Base-by-base conservation (phyloP, 2,113 vertebrate genomes). In the Bos javanicus region DNA sequence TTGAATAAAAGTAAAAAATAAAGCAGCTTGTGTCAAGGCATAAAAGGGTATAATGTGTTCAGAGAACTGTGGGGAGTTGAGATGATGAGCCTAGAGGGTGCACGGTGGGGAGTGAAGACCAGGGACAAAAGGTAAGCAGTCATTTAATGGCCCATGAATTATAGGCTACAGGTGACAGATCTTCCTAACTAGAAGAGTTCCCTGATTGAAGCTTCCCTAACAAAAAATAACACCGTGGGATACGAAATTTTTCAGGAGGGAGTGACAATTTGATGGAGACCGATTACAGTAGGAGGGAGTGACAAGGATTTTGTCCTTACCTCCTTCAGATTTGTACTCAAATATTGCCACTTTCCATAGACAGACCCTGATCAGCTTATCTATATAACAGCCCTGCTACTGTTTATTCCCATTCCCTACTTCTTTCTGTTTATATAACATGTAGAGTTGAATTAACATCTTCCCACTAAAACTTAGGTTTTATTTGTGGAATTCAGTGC, bases 101-200 rank as follows among this genome's bases (percentile, higher is more conserved):
- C 16, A 0, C 0, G 2, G 25, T 2, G 19, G 17, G n/a, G 21
- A 54, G 1, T 17, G 33, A 76, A 9, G 17, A 39, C 7, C 19
- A 21, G 15, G 52, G 4, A 23, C 4, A 13, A 17, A 12, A 52
- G 5, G 12, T 21, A 26, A 48, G 60, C 21, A 11, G 50, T 19
- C 30, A 6, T 21, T 36, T 48, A 48, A 13, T 56, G n/a, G 30
- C 21, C 9, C 25, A 8, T 52, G 43, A 19, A 12, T 50, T 92
- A 76, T 33, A 23, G 33, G n/a, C 28, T 54, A 13, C 33, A 26
- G 2, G 13, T 11, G 5, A 25, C 33, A 80, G 8, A 74, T 3
- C 10, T 88, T 48, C 48, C 81, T 30, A 33, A 76, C 17, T 2
- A 82, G 23, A 89, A 86, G 54, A 48, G 14, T 16, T 59, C 1